A percentile compares a stretch with the other conserved stretches of the same genome.
These are phyloP conservation scores for Caenorhabditis drosophilae DNA, from an alignment of 2,888 invertebrate genomes.

Conservation along the genomic window DNA sequence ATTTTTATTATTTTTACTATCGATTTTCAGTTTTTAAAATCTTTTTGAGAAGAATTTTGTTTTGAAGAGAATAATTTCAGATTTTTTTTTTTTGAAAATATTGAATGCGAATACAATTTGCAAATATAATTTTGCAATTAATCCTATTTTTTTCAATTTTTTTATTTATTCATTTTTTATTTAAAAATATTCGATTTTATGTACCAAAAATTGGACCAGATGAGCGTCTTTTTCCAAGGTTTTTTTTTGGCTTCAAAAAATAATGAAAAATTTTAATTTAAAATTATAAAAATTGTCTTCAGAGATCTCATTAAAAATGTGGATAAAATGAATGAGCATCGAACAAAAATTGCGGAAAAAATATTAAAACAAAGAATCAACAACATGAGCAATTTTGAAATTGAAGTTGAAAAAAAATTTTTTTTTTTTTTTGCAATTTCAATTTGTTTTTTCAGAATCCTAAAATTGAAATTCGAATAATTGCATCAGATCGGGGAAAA, in stretches of 20 bases:
- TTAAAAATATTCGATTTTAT: not conserved
- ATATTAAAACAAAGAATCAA: slow-evolving; percentile 1
- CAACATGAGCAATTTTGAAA: not conserved
- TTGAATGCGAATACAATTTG: not conserved
- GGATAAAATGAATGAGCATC: slow-evolving; percentile 7
- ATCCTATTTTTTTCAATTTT: slow-evolving; percentile 6
- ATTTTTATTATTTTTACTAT: too few species aligned
- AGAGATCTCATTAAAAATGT: slow-evolving; percentile 5
- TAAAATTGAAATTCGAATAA: slow-evolving; percentile 33
- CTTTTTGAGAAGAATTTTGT: too few species aligned
- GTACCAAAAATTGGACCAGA: slow-evolving; percentile 10
- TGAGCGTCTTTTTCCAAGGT: slow-evolving; percentile 25
- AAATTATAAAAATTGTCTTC: not conserved
- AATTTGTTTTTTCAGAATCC: not conserved
- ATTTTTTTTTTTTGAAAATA: too few species aligned
- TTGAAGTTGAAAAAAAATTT: too few species aligned
- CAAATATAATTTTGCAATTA: slow-evolving; percentile 11
- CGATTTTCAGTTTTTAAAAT: too few species aligned
- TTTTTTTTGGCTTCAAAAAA: not conserved
- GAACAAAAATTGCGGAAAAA: slow-evolving; percentile 4
- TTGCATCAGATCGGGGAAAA: slow-evolving; percentile 35
- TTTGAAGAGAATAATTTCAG: too few species aligned
- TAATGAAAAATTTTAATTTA: not conserved
- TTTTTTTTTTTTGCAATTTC: not conserved
- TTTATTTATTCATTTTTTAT: slow-evolving; percentile 3